Base-by-base conservation (phyloP, 1,140 invertebrate genomes). In the Acromyrmex echinatior region DNA sequence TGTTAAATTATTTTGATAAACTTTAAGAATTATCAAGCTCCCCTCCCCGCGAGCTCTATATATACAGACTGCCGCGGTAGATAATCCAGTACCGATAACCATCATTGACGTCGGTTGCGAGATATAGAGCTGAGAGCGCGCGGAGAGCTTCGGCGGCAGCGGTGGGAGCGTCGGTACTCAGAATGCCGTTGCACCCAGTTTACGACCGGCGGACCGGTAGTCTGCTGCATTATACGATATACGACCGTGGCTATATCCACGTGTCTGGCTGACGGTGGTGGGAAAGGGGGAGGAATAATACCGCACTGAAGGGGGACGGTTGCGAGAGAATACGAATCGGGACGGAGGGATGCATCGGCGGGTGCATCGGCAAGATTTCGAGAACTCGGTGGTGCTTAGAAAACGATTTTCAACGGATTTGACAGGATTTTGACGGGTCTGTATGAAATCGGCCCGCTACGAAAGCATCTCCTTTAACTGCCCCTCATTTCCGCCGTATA, bases 181-280 rank as follows among this genome's bases (percentile, higher is more conserved):
- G 91, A 88, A 70, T 85, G 82, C 82, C 90, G 88, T 89, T 92
- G 90, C 90, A 87, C 86, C 86, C 92, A 88, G 86, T 93, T 93
- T 93, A 93, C 87, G 90, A 93, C 68, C 88, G 87, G 53, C 82
- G 79, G 92, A 93, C 94, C 92, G 94, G 92, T 93, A 92, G 93
- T 93, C 93, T 93, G 93, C 91, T 89, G 91, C 92, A 93, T 94
- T 94, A 93, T 93, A 91, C 92, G 92, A 93, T 94, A 94, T 94
- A 94, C 92, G 93, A 93, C 87, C 90, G 63, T 62, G 56, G 74
- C 74, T 92, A 93, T 92, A 93, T 92, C 90, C 89, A 88, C 88
- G 89, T 88, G 93, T 94, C 93, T 94, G 92, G 88, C 68, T 53
- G 60, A 53, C 63, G 14, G 62, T 1, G 14, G 9, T n/a, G 53